Conservation (phyloP, 1,140 invertebrate species). For the Zaprionus tsacasi region DNA sequence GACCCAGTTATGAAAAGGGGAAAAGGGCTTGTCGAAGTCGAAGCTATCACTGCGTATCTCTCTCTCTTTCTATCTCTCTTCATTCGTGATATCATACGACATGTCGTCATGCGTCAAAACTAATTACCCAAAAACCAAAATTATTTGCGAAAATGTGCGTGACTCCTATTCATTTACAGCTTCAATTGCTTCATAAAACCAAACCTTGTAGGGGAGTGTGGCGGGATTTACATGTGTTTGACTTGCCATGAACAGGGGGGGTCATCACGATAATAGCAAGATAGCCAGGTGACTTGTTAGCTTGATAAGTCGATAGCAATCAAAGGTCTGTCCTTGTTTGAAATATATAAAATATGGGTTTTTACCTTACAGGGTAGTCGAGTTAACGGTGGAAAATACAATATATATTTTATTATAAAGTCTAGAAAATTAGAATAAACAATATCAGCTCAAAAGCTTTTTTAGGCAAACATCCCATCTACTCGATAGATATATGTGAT, state of each 20-base stretch:
- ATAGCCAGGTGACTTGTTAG: slow-evolving; percentile 2
- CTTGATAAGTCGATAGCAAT: slow-evolving; percentile 5
- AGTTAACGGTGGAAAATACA: background rate
- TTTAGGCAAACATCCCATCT: background rate
- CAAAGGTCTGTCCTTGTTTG: background rate
- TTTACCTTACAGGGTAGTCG: background rate
- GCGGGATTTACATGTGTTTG: background rate
- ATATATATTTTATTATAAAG: too few relatives aligned
- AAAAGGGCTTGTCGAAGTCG: slow-evolving; percentile 40
- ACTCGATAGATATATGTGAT: background rate
- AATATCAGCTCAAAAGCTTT: too few relatives aligned
- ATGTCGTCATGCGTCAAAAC: slow-evolving; percentile 50
- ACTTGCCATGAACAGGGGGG: background rate
- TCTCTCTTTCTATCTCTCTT: slow-evolving; percentile 32
- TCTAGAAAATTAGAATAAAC: too few relatives aligned
- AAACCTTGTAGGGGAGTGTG: slow-evolving; percentile 20
- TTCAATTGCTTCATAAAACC: slow-evolving; percentile 16
- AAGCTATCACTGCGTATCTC: slow-evolving; percentile 11
- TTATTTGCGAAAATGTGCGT: slow-evolving; percentile 60
- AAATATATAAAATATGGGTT: background rate
- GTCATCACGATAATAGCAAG: slow-evolving; percentile 2
- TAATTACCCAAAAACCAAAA: slow-evolving; percentile 58
- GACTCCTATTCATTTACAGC: slow-evolving; percentile 47
- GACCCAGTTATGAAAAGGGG: slow-evolving; percentile 17
- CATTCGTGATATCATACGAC: slow-evolving; percentile 58